A percentile compares a stretch with the other conserved stretches of the same genome.
phyloP scores from a whole-genome alignment of 2,888 invertebrate species.

The Anthophora plumipes region DNA sequence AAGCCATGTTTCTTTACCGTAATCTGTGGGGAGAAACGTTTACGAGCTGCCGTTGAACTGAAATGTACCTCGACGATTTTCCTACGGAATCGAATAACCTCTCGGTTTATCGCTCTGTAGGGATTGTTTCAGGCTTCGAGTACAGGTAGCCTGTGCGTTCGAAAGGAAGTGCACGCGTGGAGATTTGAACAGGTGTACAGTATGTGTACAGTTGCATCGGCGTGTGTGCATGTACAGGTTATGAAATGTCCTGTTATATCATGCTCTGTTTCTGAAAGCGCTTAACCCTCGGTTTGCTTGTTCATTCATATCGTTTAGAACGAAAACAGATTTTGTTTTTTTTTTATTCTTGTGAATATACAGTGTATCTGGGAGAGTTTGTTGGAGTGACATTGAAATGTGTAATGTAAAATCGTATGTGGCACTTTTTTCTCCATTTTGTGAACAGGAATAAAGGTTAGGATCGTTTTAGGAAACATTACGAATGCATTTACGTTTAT shows the following conservation, averaged over 20 bases:
- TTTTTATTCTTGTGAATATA: too few species aligned
- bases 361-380: too few species aligned
- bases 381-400: too few species aligned
- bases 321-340: too few species aligned
- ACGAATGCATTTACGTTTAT: neutral
- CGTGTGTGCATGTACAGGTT: neutral
- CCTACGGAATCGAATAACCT: neutral
- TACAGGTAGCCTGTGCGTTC: neutral
- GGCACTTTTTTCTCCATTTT: too few species aligned
- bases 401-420: too few species aligned
- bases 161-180: neutral
- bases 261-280: neutral
- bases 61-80: neutral
- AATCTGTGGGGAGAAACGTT: neutral
- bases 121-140: neutral
- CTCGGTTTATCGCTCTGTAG: neutral
- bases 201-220: neutral
- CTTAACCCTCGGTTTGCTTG: too few species aligned
- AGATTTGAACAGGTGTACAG: neutral
- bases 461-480: neutral
- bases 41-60: constrained; percentile 2
- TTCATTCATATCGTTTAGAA: too few species aligned
- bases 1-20: neutral
- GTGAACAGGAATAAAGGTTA: too few species aligned
- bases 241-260: neutral